Evolutionary conservation across 2,113 vertebrate species (phyloP), one percentile per base, ranked within the genome.

Genomic region (Formicarius rufipectus): DNA sequence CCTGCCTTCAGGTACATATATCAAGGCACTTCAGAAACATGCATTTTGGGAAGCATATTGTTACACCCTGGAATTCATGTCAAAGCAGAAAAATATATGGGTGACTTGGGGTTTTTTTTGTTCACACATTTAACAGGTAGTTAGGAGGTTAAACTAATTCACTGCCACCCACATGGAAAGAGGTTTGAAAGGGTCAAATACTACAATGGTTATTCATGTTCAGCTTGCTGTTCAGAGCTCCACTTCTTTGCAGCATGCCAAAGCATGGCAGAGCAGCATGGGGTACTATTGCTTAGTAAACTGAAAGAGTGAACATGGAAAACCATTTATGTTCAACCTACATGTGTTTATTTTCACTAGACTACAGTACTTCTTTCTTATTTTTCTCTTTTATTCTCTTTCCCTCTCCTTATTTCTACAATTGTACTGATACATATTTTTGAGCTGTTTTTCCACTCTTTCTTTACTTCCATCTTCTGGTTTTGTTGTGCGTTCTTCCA

Each of bases 381-480:
- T 99, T 98, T 98, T 97, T 98, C 98, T 98, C 98, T 98, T 97
- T 97, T 98, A 96, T 97, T 98, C 98, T 98, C 98, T 98, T 97
- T 98, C 97, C 98, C 98, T 98, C 95, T 98, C 97, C 97, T 98
- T 97, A 96, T 97, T 97, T 98, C 96, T 97, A 83, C 98, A 91
- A 98, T 91, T 98, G 96, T 97, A 96, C 97, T 97, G 94, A 49
- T 71, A 89, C 66, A 97, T 98, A 96, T 97, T 96, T 97, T 98
- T 98, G 93, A 96, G 79, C 95, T 62, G 75, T 94, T 84, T 90
- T 95, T 42, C 92, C 76, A 94, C 86, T 66, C 96, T 97, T 95
- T 89, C 91, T 97, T 97, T 95, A 80, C 58, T 80, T 82, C 95
- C 96, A 96, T 78, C 44, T 95, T 98, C 96, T 97, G 81, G 84